phyloP scores from a whole-genome alignment of 2,888 invertebrate genomes.

The Papilio elwesi region DNA sequence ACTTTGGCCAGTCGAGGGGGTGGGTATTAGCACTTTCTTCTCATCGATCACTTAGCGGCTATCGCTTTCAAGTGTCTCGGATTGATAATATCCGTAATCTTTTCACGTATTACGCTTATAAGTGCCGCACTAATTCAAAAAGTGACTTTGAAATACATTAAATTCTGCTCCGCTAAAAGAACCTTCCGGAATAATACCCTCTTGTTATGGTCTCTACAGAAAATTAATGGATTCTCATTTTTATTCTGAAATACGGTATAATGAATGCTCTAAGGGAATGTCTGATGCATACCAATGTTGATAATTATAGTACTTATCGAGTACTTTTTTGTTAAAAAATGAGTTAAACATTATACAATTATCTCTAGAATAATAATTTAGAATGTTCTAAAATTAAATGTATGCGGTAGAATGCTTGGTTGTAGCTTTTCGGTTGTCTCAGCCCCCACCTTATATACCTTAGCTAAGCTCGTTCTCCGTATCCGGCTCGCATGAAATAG shows the following conservation, averaged over 20 bases:
- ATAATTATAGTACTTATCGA: conserved; percentile 41
- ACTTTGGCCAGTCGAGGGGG: conserved; percentile 69
- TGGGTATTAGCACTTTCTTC: conserved; percentile 80
- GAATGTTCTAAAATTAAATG: neutral
- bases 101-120: conserved; percentile 49
- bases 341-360: neutral
- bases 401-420: neutral
- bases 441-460: neutral
- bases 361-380: neutral
- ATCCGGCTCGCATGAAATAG: neutral
- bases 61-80: conserved; percentile 65
- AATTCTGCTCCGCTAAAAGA: conserved; percentile 49
- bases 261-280: conserved; percentile 62
- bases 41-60: conserved; percentile 76
- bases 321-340: neutral
- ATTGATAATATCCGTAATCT: conserved; percentile 61
- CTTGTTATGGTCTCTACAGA: conserved; percentile 71
- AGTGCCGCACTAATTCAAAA: conserved; percentile 35
- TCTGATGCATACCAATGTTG: conserved; percentile 65
- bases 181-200: conserved; percentile 49
- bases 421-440: neutral
- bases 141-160: conserved; percentile 38
- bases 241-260: conserved; percentile 71
- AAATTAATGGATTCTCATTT: conserved; percentile 76
- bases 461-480: neutral